Percentiles rank a stretch among this genome's conserved stretches.
Evolutionary conservation across 2,888 invertebrate species (phyloP).

Genomic region (Smittia aterrima): DNA sequence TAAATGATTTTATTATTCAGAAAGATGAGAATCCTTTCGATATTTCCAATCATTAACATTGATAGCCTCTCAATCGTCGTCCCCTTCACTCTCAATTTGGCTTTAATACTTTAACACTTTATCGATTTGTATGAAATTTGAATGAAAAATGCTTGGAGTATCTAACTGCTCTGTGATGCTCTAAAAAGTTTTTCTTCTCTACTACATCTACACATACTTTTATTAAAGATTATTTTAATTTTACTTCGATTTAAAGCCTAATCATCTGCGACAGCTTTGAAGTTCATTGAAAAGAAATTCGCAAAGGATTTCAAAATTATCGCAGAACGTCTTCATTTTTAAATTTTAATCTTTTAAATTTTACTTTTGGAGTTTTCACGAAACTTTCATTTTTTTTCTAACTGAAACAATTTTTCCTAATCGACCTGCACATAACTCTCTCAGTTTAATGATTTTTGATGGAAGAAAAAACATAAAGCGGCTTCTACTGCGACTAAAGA

Average conservation of each 20-base stretch:
- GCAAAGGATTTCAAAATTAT: not conserved
- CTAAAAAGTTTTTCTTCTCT: not conserved
- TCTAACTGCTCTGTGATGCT: constrained; percentile 1
- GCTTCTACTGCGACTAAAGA: not conserved
- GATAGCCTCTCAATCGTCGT: not conserved
- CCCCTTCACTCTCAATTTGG: not conserved
- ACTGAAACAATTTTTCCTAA: not conserved
- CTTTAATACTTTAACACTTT: constrained; percentile 16
- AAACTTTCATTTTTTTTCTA: not conserved
- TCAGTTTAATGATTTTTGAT: not conserved
- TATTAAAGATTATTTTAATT: constrained; percentile 13
- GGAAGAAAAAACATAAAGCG: not conserved
- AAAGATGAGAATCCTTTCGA: too few species aligned
- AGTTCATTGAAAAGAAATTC: not conserved
- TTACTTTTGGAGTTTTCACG: not conserved
- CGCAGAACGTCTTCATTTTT: not conserved
- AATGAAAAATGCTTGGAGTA: constrained; percentile 20
- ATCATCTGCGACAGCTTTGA: not conserved
- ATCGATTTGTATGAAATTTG: constrained; percentile 12
- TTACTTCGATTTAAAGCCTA: constrained; percentile 7
- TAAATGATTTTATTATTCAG: too few species aligned
- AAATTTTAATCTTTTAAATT: constrained; percentile 14
- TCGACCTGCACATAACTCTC: not conserved
- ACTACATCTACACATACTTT: constrained; percentile 11
- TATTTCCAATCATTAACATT: too few species aligned